Evolutionary conservation across 2,113 vertebrate genomes (phyloP), one percentile per base, ranked within the genome.

Genomic region (Actinemys pallida): DNA sequence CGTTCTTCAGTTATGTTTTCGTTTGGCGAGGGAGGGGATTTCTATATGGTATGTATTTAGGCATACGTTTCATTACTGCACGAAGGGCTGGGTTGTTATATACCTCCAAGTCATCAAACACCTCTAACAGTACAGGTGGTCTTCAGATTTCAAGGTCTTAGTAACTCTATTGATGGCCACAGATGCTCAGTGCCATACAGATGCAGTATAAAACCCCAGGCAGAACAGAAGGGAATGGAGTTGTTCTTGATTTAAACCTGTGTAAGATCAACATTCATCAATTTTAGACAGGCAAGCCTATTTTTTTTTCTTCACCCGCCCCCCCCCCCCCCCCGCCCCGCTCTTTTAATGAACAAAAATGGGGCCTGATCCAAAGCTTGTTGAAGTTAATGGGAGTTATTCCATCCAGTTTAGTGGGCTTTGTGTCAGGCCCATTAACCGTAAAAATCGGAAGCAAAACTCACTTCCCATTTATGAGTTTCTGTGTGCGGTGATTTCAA

Each of bases 211-310:
- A 19, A 19, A 27, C 35, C 17, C 8, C 1, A 2, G 29, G 25
- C 2, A 2, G 1, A 27, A 1, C 12, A 27, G 25, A 0, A 53
- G 5, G 7, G 27, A 31, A 6, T 24, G 17, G 22, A 1, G 11
- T 22, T 2, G 35, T 16, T 57, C n/a, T n/a, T 69, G 16, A 39
- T n/a, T 19, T n/a, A 69, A n/a, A 69, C 17, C 16, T 35, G 31
- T 69, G 65, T 35, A 69, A 69, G 35, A n/a, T 69, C 35, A n/a
- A 69, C 35, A 19, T 69, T n/a, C 35, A n/a, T n/a, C 65, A 65
- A 35, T 31, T 65, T 35, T 65, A 65, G 62, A 35, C 14, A 62
- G 10, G 12, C 29, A 62, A 31, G 13, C 5, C 59, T 62, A 6
- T 35, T 14, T 13, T 65, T 8, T 65, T 6, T 17, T 35, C 31